These are phyloP conservation scores for Ctenochaetus hawaiiensis DNA, from an alignment of 2,797 vertebrate species.

Conservation along the genomic window DNA sequence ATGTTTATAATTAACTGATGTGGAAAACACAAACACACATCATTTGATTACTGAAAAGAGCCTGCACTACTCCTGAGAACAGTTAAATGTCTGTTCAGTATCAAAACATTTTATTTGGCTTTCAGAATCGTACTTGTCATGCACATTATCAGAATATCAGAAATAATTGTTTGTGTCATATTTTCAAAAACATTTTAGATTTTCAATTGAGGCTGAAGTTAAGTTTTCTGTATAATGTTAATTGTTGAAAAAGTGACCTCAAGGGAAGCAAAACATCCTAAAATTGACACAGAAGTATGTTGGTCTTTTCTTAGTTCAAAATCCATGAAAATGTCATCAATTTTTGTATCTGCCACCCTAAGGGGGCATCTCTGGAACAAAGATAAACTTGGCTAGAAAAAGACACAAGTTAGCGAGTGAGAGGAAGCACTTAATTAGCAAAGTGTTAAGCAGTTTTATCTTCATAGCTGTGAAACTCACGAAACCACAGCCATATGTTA, in stretches of 20 bases:
- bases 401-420: neutral
- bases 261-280: neutral
- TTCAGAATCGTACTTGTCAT: slow-evolving; percentile 11
- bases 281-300: neutral
- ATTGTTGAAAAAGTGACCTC: neutral
- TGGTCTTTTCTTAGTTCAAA: neutral
- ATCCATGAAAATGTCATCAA: neutral
- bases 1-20: slow-evolving; percentile 56
- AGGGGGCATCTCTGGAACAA: neutral
- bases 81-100: slow-evolving; percentile 34
- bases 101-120: slow-evolving; percentile 25
- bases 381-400: neutral
- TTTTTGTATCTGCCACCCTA: neutral
- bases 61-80: slow-evolving; percentile 12
- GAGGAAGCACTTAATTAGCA: neutral
- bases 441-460: neutral
- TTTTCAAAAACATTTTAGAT: slow-evolving; percentile 11
- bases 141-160: neutral
- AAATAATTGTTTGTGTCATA: neutral
- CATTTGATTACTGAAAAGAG: slow-evolving; percentile 29
- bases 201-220: neutral
- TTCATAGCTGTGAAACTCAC: neutral
- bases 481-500: neutral
- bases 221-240: neutral
- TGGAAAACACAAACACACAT: slow-evolving; percentile 26